Conservation (phyloP, 2,888 invertebrate species). For the Cinara cedri region DNA sequence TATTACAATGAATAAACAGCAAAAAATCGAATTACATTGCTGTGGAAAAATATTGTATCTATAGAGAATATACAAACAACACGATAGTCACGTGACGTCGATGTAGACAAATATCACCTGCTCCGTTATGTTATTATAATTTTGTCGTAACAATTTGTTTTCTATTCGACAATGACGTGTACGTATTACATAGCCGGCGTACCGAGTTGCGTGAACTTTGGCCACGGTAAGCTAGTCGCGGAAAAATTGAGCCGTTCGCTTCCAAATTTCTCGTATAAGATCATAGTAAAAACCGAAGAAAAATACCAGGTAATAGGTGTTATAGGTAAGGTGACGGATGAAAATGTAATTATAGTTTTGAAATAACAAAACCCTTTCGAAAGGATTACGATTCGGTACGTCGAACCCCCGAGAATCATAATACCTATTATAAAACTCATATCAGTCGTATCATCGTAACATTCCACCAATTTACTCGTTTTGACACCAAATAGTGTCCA, state of each 20-base stretch:
- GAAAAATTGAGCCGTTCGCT: conserved; percentile 30
- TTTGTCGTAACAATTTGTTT: not conserved
- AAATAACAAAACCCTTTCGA: too few relatives aligned
- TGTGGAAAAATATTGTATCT: not conserved
- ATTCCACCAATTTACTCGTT: too few relatives aligned
- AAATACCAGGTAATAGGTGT: conserved; percentile 37
- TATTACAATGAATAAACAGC: too few relatives aligned
- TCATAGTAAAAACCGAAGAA: conserved; percentile 30
- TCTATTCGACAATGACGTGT: not conserved
- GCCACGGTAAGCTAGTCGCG: conserved; percentile 17
- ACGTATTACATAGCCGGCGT: conserved; percentile 42
- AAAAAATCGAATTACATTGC: too few relatives aligned
- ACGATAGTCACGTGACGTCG: not conserved
- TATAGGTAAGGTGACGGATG: too few relatives aligned
- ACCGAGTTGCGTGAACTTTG: conserved; percentile 22
- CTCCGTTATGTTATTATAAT: not conserved
- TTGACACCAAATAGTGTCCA: too few relatives aligned
- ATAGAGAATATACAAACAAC: not conserved
- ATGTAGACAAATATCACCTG: not conserved
- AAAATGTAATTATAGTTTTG: too few relatives aligned
- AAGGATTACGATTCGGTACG: too few relatives aligned
- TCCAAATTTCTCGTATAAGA: conserved; percentile 21
- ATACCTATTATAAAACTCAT: too few relatives aligned
- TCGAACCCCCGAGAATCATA: too few relatives aligned
- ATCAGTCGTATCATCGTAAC: too few relatives aligned